These are phyloP conservation scores for Meles meles DNA, from an alignment of 2,113 vertebrate species.

Conservation along the genomic window DNA sequence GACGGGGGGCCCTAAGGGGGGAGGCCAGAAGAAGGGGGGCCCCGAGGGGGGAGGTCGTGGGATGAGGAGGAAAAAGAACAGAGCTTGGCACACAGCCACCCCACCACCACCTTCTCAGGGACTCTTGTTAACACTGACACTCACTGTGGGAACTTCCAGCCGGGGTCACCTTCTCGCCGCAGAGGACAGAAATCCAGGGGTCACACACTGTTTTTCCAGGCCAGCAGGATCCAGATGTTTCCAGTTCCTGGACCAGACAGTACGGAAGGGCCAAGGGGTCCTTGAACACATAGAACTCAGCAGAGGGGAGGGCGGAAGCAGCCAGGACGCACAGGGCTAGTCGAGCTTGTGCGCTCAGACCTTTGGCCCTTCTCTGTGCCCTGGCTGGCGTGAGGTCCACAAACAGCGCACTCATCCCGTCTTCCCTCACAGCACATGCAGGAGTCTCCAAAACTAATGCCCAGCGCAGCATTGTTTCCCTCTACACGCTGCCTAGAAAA, in stretches of 20 bases:
- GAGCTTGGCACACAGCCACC: neutral
- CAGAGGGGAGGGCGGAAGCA: neutral
- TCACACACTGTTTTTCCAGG: neutral
- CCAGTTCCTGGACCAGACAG: constrained; percentile 46
- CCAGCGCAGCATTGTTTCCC: neutral
- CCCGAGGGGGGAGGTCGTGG: neutral
- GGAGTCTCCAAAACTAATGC: constrained; percentile 1
- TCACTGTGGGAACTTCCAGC: neutral
- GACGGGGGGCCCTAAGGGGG: neutral
- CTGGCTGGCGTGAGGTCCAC: neutral
- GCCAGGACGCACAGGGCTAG: neutral
- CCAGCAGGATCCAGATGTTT: constrained; percentile 68
- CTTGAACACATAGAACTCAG: neutral
- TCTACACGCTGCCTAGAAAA: neutral
- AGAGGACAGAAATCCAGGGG: neutral
- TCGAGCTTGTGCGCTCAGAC: neutral
- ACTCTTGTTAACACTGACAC: neutral
- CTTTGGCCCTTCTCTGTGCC: constrained; percentile 5
- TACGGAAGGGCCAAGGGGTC: neutral
- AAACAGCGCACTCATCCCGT: neutral
- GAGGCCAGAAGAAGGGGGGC: too few species aligned
- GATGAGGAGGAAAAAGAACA: neutral
- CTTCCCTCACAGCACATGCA: neutral
- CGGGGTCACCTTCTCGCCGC: neutral
- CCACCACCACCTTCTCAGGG: neutral